Conservation (phyloP, 2,797 vertebrate species). For the Thripadectes ignobilis region DNA sequence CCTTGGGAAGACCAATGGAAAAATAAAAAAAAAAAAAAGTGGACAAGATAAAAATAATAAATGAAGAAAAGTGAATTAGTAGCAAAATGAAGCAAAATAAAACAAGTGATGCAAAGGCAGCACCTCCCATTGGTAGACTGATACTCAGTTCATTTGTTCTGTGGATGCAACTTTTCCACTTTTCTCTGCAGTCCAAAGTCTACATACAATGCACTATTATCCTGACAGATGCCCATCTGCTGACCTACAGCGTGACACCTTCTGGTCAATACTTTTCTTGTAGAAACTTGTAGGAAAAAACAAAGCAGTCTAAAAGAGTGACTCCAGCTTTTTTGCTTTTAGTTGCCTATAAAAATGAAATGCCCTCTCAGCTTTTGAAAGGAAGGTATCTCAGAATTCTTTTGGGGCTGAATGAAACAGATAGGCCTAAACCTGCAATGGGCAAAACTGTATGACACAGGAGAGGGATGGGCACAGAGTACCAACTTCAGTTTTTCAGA, state of each 20-base stretch:
- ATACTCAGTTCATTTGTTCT: neutral
- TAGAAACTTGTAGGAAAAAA: neutral
- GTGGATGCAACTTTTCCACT: neutral
- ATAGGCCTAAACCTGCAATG: neutral
- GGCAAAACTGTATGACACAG: neutral
- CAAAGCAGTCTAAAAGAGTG: neutral
- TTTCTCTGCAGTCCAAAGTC: neutral
- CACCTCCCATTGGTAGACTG: neutral
- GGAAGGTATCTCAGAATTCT: neutral
- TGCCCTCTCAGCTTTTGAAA: neutral
- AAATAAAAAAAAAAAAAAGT: neutral
- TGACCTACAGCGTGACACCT: accelerated
- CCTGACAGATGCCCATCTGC: neutral
- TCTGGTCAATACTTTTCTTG: neutral
- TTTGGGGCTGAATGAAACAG: neutral
- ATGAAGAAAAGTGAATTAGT: neutral
- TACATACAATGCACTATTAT: neutral
- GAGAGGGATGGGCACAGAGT: neutral
- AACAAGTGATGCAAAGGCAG: neutral
- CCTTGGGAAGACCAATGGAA: neutral
- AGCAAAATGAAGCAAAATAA: neutral
- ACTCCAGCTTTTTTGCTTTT: neutral
- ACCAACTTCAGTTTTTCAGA: neutral
- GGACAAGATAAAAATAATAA: neutral
- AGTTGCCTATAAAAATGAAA: neutral